Conservation (phyloP, 1,140 invertebrate genomes). For the Megalonaias nervosa region DNA sequence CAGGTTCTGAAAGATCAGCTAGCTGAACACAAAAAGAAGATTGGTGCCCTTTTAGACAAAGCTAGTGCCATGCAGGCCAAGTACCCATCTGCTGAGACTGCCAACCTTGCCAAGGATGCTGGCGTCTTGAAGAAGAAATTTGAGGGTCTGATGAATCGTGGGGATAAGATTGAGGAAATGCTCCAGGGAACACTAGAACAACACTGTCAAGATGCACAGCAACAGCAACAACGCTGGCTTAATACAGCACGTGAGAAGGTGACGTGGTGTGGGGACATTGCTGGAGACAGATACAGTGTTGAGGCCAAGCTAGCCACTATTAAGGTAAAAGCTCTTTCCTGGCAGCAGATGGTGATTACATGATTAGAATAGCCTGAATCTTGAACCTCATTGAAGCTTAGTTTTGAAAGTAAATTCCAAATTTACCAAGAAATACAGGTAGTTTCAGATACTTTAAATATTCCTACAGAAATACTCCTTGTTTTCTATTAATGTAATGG, state of each 20-base stretch:
- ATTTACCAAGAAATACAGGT: too few relatives aligned
- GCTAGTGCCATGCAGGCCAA: conserved; percentile 80
- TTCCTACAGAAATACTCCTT: too few relatives aligned
- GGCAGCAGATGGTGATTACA: too few relatives aligned
- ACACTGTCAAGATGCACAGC: conserved; percentile 88
- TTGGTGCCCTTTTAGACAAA: conserved; percentile 79
- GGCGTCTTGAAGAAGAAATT: conserved; percentile 75
- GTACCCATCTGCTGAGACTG: conserved; percentile 64
- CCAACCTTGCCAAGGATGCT: conserved; percentile 65
- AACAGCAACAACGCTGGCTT: conserved; percentile 85
- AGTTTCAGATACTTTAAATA: too few relatives aligned
- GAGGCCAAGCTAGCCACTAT: conserved; percentile 88
- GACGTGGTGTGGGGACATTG: conserved; percentile 90
- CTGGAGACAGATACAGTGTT: conserved; percentile 92
- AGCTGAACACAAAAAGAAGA: conserved; percentile 74
- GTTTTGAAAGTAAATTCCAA: too few relatives aligned
- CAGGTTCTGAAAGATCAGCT: conserved; percentile 76
- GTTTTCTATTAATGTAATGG: too few relatives aligned
- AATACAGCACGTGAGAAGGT: conserved; percentile 88
- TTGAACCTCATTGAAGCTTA: too few relatives aligned
- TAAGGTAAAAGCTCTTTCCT: conserved; percentile 46
- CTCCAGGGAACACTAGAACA: conserved; percentile 88
- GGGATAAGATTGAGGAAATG: conserved; percentile 79
- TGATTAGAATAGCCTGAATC: too few relatives aligned
- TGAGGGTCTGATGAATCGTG: conserved; percentile 78